These are phyloP conservation scores for Chelonia mydas DNA, from an alignment of 2,797 vertebrate species.

Conservation along the genomic window DNA sequence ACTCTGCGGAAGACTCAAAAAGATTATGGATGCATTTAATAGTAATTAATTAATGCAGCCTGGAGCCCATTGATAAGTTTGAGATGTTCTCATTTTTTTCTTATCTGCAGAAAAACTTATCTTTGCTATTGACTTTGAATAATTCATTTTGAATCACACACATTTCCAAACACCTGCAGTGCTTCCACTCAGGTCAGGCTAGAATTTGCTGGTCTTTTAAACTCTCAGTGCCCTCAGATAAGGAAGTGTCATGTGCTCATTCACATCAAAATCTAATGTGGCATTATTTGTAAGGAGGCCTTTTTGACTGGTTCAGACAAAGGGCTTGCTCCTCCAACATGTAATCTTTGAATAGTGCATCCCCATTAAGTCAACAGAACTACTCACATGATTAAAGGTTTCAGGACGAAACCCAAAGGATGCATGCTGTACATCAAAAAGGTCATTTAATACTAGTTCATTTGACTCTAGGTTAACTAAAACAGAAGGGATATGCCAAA, in stretches of 20 bases:
- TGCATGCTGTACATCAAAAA: not conserved
- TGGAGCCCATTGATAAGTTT: constrained; percentile 45
- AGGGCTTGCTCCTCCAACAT: not conserved
- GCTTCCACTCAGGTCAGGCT: not conserved
- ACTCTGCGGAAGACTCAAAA: constrained; percentile 7
- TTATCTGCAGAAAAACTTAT: constrained; percentile 37
- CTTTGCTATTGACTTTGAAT: not conserved
- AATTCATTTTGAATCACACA: constrained; percentile 27
- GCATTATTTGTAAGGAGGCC: not conserved
- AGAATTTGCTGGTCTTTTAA: constrained; percentile 33
- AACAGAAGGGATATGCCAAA: not conserved
- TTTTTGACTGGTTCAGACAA: not conserved
- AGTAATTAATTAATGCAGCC: constrained; percentile 50
- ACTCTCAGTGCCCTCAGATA: constrained; percentile 36
- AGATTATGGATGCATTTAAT: constrained; percentile 34
- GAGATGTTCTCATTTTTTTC: not conserved
- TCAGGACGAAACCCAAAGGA: not conserved
- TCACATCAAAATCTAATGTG: constrained; percentile 47
- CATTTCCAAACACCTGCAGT: constrained; percentile 2
- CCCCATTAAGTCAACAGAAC: not conserved
- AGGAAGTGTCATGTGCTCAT: constrained; percentile 33
- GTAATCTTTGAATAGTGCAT: not conserved
- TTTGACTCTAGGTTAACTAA: not conserved
- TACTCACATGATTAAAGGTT: not conserved
- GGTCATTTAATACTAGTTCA: not conserved